Percentiles rank a stretch among this genome's conserved stretches.
phyloP scores from a whole-genome alignment of 2,888 invertebrate genomes.

The Penaeus monodon region DNA sequence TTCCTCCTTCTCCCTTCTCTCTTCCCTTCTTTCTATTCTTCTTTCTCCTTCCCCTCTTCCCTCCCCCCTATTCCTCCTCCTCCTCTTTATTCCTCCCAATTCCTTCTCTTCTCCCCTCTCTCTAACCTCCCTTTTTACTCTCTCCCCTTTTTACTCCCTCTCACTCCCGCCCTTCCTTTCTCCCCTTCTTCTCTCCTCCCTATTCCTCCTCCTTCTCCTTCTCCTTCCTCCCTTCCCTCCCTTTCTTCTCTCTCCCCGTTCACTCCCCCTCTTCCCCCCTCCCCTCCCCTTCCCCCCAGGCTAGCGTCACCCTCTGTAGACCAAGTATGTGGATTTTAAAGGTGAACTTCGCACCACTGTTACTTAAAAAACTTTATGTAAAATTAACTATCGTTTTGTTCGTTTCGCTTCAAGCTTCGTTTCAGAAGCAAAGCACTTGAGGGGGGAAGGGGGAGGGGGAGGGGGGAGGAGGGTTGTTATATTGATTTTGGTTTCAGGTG shows the following conservation, averaged over 20 bases:
- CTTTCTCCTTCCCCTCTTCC: neutral
- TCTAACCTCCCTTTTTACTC: neutral
- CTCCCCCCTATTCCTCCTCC: neutral
- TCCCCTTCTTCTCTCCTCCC: neutral
- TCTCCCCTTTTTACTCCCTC: neutral
- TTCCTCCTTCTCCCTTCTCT: neutral
- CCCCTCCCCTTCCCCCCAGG: neutral
- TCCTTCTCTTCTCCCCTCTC: neutral
- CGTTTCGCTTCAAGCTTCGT: too few species aligned
- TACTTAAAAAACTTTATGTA: too few species aligned
- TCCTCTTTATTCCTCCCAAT: neutral
- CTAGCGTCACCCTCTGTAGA: neutral
- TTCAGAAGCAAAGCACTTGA: too few species aligned
- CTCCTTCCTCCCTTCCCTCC: too few species aligned
- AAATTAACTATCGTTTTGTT: too few species aligned
- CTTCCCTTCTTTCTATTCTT: neutral
- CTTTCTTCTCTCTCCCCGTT: neutral
- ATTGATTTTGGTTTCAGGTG: too few species aligned
- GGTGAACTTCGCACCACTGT: too few species aligned
- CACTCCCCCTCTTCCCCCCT: neutral
- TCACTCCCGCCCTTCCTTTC: too few species aligned
- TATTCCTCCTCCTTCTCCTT: rapidly evolving
- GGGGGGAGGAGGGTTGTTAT: too few species aligned
- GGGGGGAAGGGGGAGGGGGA: too few species aligned
- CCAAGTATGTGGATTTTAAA: neutral